Evolutionary conservation across 2,113 vertebrate species (phyloP).

Genomic region (Passer domesticus): DNA sequence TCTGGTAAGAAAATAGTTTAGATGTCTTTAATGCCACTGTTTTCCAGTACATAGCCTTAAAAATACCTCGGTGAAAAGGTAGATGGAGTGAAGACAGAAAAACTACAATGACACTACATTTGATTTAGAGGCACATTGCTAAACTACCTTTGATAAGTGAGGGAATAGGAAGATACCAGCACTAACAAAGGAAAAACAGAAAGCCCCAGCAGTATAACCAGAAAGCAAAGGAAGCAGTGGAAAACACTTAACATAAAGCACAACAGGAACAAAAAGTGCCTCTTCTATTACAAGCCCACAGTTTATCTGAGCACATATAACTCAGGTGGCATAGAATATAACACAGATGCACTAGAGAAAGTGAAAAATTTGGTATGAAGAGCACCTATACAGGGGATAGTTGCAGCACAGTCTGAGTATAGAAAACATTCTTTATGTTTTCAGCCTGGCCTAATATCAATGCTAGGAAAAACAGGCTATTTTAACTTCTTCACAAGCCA

Average conservation of each 20-base stretch:
- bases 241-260: neutral
- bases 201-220: neutral
- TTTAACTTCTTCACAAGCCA: neutral
- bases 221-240: neutral
- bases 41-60: neutral
- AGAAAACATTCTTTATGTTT: neutral
- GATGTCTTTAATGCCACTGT: neutral
- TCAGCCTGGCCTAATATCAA: neutral
- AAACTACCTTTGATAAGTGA: neutral
- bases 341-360: neutral
- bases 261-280: neutral
- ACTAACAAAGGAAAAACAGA: neutral
- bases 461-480: neutral
- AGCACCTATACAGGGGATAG: neutral
- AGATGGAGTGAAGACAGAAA: neutral
- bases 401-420: neutral
- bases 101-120: neutral
- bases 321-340: neutral
- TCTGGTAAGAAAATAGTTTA: neutral
- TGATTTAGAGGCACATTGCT: neutral
- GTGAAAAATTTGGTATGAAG: neutral
- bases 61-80: neutral
- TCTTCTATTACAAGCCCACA: neutral
- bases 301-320: neutral
- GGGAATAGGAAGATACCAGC: neutral